These are phyloP conservation scores for Herpetotheres cachinnans DNA, from an alignment of 2,113 vertebrate species.

Conservation along the genomic window DNA sequence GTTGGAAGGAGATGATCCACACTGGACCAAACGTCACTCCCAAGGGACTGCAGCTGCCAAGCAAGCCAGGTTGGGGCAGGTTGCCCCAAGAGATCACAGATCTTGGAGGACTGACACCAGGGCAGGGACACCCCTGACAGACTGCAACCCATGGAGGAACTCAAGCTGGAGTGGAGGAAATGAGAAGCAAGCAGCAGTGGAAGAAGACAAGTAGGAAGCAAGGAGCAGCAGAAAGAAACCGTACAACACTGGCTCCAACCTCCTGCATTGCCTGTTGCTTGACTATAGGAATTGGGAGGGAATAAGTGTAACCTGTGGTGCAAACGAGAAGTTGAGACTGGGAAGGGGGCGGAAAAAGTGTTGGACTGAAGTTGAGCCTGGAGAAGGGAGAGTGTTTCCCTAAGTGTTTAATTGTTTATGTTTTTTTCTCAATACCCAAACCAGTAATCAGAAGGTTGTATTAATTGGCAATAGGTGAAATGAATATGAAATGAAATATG, in stretches of 20 bases:
- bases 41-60: neutral
- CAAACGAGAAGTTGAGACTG: neutral
- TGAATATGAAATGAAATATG: no score
- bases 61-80: neutral
- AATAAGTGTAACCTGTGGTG: neutral
- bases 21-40: neutral
- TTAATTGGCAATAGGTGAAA: neutral
- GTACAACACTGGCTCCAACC: neutral
- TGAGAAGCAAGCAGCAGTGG: neutral
- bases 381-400: neutral
- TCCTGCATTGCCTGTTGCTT: neutral
- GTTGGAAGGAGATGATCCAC: neutral
- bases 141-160: neutral
- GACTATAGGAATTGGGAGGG: neutral
- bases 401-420: neutral
- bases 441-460: neutral
- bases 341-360: neutral
- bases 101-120: neutral
- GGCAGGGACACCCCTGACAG: neutral
- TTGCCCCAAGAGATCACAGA: neutral
- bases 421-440: neutral
- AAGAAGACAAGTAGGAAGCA: neutral
- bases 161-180: neutral
- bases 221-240: neutral
- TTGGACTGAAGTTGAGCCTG: neutral